Evolutionary conservation across 2,888 invertebrate genomes (phyloP).

Genomic region (Ommatoiulus sabulosus): DNA sequence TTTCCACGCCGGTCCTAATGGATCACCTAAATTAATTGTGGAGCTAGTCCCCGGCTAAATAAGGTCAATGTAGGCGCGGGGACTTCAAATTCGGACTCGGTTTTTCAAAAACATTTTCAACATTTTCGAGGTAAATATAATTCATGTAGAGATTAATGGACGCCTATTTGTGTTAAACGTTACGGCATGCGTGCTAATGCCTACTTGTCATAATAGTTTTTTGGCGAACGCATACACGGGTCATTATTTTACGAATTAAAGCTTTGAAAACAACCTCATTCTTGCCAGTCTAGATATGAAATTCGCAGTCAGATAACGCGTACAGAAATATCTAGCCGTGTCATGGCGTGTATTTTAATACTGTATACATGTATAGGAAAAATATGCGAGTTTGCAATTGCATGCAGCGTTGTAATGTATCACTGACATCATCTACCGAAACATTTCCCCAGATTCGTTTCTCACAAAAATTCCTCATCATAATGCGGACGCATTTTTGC

Average conservation of each 20-base stretch:
- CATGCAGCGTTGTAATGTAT: neutral
- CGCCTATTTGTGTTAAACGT: neutral
- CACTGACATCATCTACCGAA: neutral
- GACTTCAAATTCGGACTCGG: neutral
- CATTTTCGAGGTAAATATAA: neutral
- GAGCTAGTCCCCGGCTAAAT: neutral
- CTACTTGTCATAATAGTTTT: neutral
- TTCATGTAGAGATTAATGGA: neutral
- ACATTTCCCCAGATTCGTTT: neutral
- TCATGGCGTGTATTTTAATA: neutral
- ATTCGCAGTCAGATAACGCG: neutral
- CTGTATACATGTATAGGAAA: neutral
- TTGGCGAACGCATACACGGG: neutral
- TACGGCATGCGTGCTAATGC: neutral
- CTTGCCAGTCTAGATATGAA: neutral
- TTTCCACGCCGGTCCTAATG: too few relatives aligned
- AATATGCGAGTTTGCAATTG: neutral
- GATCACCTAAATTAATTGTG: too few relatives aligned
- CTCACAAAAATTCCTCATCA: neutral
- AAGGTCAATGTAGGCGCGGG: neutral
- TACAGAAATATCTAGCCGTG: neutral
- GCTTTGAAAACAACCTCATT: neutral
- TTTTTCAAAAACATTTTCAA: neutral
- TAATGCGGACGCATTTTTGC: neutral
- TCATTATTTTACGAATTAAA: constrained; percentile 40